Base-by-base conservation (phyloP, 2,797 vertebrate genomes). In the Anas georgica region DNA sequence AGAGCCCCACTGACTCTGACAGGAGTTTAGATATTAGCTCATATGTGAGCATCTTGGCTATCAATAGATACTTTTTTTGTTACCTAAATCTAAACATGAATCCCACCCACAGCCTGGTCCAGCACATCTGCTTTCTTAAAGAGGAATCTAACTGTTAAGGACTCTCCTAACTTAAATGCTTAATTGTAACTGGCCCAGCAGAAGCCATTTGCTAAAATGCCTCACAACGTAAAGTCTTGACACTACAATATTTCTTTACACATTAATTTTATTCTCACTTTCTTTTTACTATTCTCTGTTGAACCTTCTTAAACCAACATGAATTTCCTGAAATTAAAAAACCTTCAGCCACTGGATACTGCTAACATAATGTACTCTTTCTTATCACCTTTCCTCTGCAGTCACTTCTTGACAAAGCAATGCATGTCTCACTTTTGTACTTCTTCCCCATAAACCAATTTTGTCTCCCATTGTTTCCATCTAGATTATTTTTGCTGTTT, bases 401-500 rank as follows among this genome's bases (percentile, higher is more conserved):
- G 58, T 43, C 48, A 92, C 5, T 22, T 79, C 84, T 33, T 75
- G 58, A 78, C 25, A 86, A 95, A 90, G 18, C 13, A 79, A 50
- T 31, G 37, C 35, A 17, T 2, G 1, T 64, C 20, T 93, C 37
- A 41, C 22, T 88, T 91, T n/a, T 60, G 7, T 33, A 64, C 10
- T 88, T 43, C 41, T 31, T 67, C 26, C 10, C 78, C 54, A 54
- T 11, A 79, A 94, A 90, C 22, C 54, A 86, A 56, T 86, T 91
- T 91, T 86, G 67, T 56, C 31, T 88, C 50, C n/a, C 22, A 10
- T 26, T 69, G 46, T 86, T 89, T 87, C 73, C 46, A 88, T 43
- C 18, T 37, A 33, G 55, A 89, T 76, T 89, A 81, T 84, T 89
- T 89, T 81, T 89, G 17, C n/a, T 93, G 55, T 54, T 92, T 41